Conservation (phyloP, 2,888 invertebrate genomes). For the Cephus spinipes region DNA sequence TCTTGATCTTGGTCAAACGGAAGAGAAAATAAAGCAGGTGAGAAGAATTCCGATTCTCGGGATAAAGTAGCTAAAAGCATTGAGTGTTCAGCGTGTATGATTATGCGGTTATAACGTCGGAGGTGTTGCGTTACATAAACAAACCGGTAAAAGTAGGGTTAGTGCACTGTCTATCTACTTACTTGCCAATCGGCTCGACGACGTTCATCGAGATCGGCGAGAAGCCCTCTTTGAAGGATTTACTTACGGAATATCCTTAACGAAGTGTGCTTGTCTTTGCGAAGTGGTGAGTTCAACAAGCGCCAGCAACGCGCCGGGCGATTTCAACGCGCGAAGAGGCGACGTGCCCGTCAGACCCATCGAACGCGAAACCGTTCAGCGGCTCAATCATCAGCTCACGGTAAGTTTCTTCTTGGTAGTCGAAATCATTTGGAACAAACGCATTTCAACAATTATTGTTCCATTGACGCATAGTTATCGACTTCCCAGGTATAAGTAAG, state of each 20-base stretch:
- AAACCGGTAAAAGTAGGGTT: conserved; percentile 25
- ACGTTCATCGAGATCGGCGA: not conserved
- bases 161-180: not conserved
- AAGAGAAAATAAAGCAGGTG: not conserved
- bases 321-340: conserved; percentile 36
- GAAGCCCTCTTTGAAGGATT: not conserved
- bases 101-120: conserved; percentile 40
- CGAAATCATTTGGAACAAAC: not conserved
- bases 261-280: not conserved
- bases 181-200: not conserved
- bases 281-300: conserved; percentile 21
- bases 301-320: conserved; percentile 18
- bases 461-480: not conserved
- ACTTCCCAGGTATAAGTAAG: not conserved
- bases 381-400: not conserved
- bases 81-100: conserved; percentile 2
- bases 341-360: not conserved
- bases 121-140: conserved; percentile 39
- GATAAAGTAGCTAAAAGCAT: not conserved
- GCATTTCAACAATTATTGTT: not conserved
- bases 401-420: not conserved
- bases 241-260: not conserved
- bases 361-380: not conserved
- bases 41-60: not conserved
- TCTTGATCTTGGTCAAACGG: not conserved